A percentile compares a stretch with the other conserved stretches of the same genome.
Conservation (phyloP, 2,888 invertebrate species). For the Exephanes ischioxanthus region DNA sequence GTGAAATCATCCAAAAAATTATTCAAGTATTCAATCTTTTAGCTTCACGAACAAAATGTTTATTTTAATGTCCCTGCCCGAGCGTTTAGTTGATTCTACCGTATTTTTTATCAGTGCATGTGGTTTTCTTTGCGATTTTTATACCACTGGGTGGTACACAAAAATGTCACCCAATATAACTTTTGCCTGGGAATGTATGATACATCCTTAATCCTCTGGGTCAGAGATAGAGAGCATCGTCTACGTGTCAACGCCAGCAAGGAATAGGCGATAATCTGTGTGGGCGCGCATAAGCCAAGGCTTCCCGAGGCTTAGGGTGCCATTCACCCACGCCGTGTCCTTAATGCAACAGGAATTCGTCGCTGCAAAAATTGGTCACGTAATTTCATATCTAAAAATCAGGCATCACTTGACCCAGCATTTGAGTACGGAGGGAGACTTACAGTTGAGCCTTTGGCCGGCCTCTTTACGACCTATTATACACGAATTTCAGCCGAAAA, state of each 20-base stretch:
- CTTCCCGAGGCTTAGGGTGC: neutral
- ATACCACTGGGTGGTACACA: neutral
- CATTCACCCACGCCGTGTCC: neutral
- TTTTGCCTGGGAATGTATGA: neutral
- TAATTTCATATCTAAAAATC: slow-evolving; percentile 24
- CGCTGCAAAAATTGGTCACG: neutral
- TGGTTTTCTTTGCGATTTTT: neutral
- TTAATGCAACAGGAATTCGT: slow-evolving; percentile 18
- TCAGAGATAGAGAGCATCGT: neutral
- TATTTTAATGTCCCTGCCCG: no score
- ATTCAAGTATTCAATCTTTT: no score
- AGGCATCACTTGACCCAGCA: neutral
- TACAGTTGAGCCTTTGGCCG: neutral
- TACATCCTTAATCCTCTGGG: slow-evolving; percentile 6
- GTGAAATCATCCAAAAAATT: no score
- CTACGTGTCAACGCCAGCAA: neutral
- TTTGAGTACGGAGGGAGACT: neutral
- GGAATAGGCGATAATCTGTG: neutral
- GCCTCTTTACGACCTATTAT: slow-evolving; percentile 7
- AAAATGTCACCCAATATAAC: neutral
- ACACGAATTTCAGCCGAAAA: slow-evolving; percentile 16
- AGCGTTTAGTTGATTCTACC: no score
- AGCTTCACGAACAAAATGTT: no score
- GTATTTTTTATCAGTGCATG: no score
- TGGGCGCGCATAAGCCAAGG: slow-evolving; percentile 3